These are phyloP conservation scores for Drosophila testacea DNA, from an alignment of 2,888 invertebrate genomes.

Conservation along the genomic window DNA sequence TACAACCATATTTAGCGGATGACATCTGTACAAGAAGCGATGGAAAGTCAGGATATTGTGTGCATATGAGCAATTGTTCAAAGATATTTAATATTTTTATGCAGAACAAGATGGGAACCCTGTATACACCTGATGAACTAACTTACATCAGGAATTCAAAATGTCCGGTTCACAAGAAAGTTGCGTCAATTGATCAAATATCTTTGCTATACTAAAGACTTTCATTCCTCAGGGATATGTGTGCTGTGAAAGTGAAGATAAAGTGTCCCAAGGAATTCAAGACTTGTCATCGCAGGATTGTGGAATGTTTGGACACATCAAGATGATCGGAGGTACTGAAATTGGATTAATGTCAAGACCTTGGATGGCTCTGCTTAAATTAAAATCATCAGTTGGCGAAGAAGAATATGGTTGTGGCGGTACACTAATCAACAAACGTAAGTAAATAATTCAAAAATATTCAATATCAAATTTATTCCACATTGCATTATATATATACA, in stretches of 20 bases:
- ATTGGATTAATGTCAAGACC: conserved; percentile 33
- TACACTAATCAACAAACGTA: conserved; percentile 36
- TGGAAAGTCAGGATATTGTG: conserved; percentile 21
- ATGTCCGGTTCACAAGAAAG: background rate
- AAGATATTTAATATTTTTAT: fast-evolving
- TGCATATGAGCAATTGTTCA: background rate
- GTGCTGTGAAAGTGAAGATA: conserved; percentile 20
- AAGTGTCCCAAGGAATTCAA: conserved; percentile 2
- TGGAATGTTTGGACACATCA: background rate
- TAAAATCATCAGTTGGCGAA: fast-evolving
- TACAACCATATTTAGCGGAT: conserved; percentile 2
- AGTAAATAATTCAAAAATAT: background rate
- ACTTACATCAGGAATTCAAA: background rate
- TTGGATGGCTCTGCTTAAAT: conserved; percentile 38
- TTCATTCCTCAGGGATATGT: background rate
- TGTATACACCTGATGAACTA: fast-evolving
- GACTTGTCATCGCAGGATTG: conserved; percentile 13
- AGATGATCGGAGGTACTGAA: background rate
- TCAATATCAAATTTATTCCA: too few species aligned
- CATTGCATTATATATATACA: background rate
- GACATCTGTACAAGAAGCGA: conserved; percentile 7
- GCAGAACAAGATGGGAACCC: fast-evolving
- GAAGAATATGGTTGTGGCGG: conserved; percentile 27
- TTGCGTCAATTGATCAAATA: background rate
- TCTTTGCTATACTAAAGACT: background rate